Percentiles rank a stretch among this genome's conserved stretches.
Evolutionary conservation across 2,797 vertebrate species (phyloP).

Genomic region (Okamejei kenojei): DNA sequence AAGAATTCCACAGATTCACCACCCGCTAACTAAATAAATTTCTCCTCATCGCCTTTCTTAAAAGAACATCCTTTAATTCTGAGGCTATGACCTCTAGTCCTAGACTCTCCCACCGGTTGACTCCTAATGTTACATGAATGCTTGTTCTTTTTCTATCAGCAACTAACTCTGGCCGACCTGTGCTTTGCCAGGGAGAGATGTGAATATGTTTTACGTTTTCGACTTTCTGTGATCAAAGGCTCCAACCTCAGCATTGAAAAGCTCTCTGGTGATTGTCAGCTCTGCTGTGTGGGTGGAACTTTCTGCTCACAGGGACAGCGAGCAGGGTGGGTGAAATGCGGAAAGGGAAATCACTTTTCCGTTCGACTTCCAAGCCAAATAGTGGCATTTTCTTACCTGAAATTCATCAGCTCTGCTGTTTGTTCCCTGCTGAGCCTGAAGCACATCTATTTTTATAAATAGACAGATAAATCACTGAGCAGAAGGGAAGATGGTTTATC

Average conservation of each 20-base stretch:
- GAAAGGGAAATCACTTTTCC: no score
- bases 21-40: no score
- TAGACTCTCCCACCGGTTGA: no score
- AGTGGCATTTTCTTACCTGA: neutral
- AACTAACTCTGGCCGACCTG: neutral
- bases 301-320: neutral
- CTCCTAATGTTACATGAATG: neutral
- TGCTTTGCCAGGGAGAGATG: neutral
- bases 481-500: neutral
- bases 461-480: neutral
- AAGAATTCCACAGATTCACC: no score
- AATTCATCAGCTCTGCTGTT: neutral
- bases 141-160: neutral
- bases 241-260: neutral
- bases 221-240: neutral
- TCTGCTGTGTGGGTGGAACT: neutral
- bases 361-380: no score
- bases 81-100: no score
- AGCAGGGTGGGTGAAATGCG: neutral
- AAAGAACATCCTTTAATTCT: no score
- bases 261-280: neutral
- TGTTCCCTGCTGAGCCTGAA: neutral
- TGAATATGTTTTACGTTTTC: neutral
- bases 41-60: no score
- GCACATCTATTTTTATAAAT: constrained; percentile 13